Conservation (phyloP, 1,140 invertebrate genomes). For the Cyphomyrmex costatus region DNA sequence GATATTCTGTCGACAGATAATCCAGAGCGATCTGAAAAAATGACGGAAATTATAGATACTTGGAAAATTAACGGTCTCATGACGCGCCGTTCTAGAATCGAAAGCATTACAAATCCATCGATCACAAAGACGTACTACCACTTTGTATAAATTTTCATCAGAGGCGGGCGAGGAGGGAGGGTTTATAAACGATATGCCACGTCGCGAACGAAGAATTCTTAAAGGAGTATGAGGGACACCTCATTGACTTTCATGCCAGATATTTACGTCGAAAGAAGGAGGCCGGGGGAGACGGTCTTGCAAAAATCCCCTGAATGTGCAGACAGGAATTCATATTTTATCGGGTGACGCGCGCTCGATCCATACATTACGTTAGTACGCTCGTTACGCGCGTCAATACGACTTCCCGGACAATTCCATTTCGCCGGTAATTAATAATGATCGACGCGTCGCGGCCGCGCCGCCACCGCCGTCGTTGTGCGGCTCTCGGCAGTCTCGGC, state of each 20-base stretch:
- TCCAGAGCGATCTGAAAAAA: neutral
- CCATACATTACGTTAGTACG: slow-evolving; percentile 41
- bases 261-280: slow-evolving; percentile 53
- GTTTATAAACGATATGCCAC: slow-evolving; percentile 60
- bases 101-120: slow-evolving; percentile 20
- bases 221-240: slow-evolving; percentile 43
- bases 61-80: neutral
- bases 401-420: slow-evolving; percentile 51
- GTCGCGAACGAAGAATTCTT: slow-evolving; percentile 28
- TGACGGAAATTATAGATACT: neutral
- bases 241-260: slow-evolving; percentile 75
- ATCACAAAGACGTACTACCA: slow-evolving; percentile 5
- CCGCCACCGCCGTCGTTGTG: neutral
- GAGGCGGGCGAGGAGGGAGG: neutral
- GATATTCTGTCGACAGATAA: neutral
- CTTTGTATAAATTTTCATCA: slow-evolving; percentile 49
- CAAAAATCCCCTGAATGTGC: slow-evolving; percentile 26
- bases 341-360: slow-evolving; percentile 37
- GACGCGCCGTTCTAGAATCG: neutral
- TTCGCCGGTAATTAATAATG: slow-evolving; percentile 68
- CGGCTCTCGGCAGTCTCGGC: neutral
- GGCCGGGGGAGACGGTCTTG: slow-evolving; percentile 9
- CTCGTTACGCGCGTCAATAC: slow-evolving; percentile 41
- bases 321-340: slow-evolving; percentile 72
- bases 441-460: slow-evolving; percentile 58